Base-by-base conservation (phyloP, 2,888 invertebrate genomes). In the Oasisia sp. region DNA sequence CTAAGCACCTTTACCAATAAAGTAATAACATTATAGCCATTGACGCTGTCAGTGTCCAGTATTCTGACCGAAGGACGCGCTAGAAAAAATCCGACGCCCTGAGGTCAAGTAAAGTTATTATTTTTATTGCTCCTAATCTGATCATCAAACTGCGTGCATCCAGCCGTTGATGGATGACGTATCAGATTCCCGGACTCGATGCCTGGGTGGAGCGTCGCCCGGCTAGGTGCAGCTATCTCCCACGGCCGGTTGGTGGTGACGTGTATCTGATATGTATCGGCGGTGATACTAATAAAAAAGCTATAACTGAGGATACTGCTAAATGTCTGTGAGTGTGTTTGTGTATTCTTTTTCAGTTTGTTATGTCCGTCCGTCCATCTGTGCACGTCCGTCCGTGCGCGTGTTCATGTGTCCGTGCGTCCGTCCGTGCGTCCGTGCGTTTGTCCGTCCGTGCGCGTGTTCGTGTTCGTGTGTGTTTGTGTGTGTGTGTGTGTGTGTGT, bases 71-170 rank as follows among this genome's bases (percentile, higher is more conserved):
- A 14, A 74, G n/a, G 74, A 19, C 27, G 74, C 7, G 7, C 74
- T 74, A 74, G n/a, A 74, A 74, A 74, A 74, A 74, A 74, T 74
- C 27, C 74, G 19, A 74, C 74, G 74, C 74, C 74, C 74, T 74
- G n/a, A 74, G 74, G 74, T 74, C 74, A 74, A 74, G 7, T n/a
- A 74, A 74, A 74, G 74, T 74, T 74, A 74, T 74, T 19, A 74
- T n/a, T 74, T 74, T 74, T 74, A 74, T 74, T 27, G 74, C 74
- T 74, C 74, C 74, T 74, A 27, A 74, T 74, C 74, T 74, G 74
- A 27, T 74, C 1, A 74, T 74, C 74, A n/a, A 74, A 74, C 74
- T 74, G 74, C n/a, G 27, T 27, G 74, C 74, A 27, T 7, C 74
- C 74, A 19, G 74, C 74, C 27, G 74, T 74, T 74, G 74, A 74